Evolutionary conservation across 2,113 vertebrate species (phyloP).

Genomic region (Stegastes partitus): DNA sequence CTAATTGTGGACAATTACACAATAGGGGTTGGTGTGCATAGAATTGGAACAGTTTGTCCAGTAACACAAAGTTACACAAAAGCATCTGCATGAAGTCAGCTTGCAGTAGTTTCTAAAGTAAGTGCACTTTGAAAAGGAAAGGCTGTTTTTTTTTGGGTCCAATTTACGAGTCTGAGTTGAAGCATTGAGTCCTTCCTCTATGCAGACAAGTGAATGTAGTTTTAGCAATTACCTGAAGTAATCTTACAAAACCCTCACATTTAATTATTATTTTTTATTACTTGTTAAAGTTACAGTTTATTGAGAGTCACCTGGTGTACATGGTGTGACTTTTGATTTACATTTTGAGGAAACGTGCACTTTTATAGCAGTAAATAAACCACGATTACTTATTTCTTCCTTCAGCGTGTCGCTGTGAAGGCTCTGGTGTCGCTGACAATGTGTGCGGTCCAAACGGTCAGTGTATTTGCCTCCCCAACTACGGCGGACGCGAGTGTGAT

Average conservation of each 20-base stretch:
- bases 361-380: background rate
- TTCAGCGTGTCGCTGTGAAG: slow-evolving; percentile 83
- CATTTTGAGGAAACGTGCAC: background rate
- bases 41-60: background rate
- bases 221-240: no score
- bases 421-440: slow-evolving; percentile 76
- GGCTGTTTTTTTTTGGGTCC: background rate
- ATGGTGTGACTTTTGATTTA: background rate
- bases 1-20: background rate
- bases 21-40: background rate
- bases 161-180: background rate
- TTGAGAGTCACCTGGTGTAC: no score
- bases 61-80: slow-evolving; percentile 6
- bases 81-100: background rate
- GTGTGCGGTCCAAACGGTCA: slow-evolving; percentile 75
- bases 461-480: slow-evolving; percentile 81
- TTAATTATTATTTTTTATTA: no score
- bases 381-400: background rate
- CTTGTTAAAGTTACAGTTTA: background rate
- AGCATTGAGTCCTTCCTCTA: background rate
- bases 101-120: background rate
- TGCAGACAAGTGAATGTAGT: background rate
- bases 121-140: background rate
- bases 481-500: slow-evolving; percentile 79
- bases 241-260: no score